Conservation (phyloP, 2,113 vertebrate genomes). For the Mustelus asterias region DNA sequence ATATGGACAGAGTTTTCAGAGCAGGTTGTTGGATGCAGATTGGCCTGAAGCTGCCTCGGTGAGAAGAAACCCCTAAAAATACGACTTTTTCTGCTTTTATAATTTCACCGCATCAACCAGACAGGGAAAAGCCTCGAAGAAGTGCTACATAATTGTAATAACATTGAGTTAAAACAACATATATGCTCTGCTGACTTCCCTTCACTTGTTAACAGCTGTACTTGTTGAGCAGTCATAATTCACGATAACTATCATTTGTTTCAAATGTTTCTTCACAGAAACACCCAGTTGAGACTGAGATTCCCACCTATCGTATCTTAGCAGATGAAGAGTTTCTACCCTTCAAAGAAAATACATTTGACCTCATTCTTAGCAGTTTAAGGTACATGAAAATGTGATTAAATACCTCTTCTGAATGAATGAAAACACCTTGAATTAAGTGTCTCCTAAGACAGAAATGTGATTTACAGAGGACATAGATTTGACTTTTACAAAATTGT, state of each 20-base stretch:
- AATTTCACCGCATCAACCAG: too few relatives aligned
- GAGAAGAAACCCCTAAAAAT: too few relatives aligned
- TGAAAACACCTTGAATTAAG: background rate
- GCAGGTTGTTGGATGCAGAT: too few relatives aligned
- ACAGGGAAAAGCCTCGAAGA: too few relatives aligned
- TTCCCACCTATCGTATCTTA: slow-evolving; percentile 64
- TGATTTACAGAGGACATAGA: background rate
- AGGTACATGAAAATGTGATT: slow-evolving; percentile 56
- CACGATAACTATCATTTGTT: background rate
- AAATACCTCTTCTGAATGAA: background rate
- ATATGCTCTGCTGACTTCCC: too few relatives aligned
- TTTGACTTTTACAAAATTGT: background rate
- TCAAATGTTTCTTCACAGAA: slow-evolving; percentile 56
- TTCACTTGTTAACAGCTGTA: background rate
- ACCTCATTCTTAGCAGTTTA: slow-evolving; percentile 87
- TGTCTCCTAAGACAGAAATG: background rate
- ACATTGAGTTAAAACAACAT: too few relatives aligned
- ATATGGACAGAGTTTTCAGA: too few relatives aligned
- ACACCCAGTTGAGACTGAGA: slow-evolving; percentile 55
- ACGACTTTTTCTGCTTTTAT: too few relatives aligned
- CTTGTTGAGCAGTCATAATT: background rate
- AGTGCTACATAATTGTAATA: too few relatives aligned
- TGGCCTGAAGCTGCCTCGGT: too few relatives aligned
- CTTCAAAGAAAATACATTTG: slow-evolving; percentile 81
- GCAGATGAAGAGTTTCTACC: slow-evolving; percentile 93